Evolutionary conservation across 1,140 invertebrate species (phyloP).

Genomic region (Thaumatotibia leucotreta): DNA sequence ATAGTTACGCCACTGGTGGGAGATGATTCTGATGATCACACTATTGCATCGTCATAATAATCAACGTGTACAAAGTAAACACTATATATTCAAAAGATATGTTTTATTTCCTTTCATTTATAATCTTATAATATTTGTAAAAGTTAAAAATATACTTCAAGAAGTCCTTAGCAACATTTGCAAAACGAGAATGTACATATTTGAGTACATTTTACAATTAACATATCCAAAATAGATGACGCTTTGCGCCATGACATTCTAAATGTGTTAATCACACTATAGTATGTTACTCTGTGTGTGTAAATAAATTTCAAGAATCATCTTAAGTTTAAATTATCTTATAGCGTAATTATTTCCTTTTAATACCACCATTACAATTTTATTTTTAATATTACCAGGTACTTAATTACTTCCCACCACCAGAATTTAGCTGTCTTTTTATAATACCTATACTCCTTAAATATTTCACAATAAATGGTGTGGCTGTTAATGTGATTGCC

Average conservation of each 20-base stretch:
- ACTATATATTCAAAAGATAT: too few relatives aligned
- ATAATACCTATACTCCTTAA: slow-evolving; percentile 87
- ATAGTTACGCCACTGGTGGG: too few relatives aligned
- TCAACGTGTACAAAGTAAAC: too few relatives aligned
- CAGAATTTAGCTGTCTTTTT: slow-evolving; percentile 67
- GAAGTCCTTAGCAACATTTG: too few relatives aligned
- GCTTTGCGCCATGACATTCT: background rate
- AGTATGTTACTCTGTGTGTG: background rate
- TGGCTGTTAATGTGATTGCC: slow-evolving; percentile 85
- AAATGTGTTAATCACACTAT: background rate
- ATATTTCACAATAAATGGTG: slow-evolving; percentile 92
- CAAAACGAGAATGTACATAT: background rate
- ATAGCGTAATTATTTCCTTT: background rate
- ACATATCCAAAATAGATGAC: background rate
- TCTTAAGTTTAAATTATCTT: background rate
- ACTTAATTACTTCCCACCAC: slow-evolving; percentile 42
- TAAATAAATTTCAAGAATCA: background rate
- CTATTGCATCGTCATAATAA: too few relatives aligned
- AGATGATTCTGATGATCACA: too few relatives aligned
- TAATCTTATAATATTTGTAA: too few relatives aligned
- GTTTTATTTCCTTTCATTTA: too few relatives aligned
- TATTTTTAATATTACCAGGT: background rate
- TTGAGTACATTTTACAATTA: background rate
- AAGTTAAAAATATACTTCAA: too few relatives aligned
- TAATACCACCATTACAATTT: background rate